A percentile compares a stretch with the other conserved stretches of the same genome.
Conservation (phyloP, 35 echinoderm and acorn worm genomes). For the Ophioderma brevispina region DNA sequence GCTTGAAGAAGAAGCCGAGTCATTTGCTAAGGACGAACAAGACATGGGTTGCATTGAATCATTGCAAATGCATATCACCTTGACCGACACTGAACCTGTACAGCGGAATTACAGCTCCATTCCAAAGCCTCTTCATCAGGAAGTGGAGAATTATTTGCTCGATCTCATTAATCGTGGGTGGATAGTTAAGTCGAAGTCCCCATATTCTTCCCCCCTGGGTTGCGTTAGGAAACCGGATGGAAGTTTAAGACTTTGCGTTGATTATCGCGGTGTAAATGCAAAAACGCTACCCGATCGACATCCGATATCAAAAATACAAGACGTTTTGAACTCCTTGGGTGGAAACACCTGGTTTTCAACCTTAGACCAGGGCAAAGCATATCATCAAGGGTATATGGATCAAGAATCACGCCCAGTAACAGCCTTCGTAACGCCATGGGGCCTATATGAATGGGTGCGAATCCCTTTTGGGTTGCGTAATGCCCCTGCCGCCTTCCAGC, state of each 20-base stretch:
- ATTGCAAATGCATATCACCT: constrained; percentile 13
- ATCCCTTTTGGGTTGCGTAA: constrained; percentile 57
- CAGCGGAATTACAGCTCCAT: constrained; percentile 29
- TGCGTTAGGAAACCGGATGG: constrained; percentile 63
- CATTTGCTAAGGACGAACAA: constrained; percentile 23
- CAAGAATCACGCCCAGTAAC: constrained; percentile 22
- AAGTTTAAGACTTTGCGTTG: constrained; percentile 36
- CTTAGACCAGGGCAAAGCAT: no score
- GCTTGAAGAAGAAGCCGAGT: constrained; percentile 31
- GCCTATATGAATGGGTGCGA: no score
- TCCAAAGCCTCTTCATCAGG: constrained; percentile 25
- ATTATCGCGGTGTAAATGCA: constrained; percentile 44
- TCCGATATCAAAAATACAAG: constrained; percentile 11
- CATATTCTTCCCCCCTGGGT: constrained; percentile 60
- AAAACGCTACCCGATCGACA: constrained; percentile 47
- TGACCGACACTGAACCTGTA: background rate
- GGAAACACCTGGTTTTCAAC: no score
- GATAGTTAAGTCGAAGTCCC: constrained; percentile 36
- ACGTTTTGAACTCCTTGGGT: background rate
- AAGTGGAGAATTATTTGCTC: constrained; percentile 42
- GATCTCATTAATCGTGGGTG: constrained; percentile 49
- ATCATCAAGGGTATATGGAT: constrained; percentile 74
- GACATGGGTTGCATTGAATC: background rate
- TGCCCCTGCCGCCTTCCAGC: constrained; percentile 28
- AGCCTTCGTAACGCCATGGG: no score